A percentile compares a stretch with the other conserved stretches of the same genome.
phyloP scores from a whole-genome alignment of 2,113 vertebrate genomes.

The Eolophus roseicapilla region DNA sequence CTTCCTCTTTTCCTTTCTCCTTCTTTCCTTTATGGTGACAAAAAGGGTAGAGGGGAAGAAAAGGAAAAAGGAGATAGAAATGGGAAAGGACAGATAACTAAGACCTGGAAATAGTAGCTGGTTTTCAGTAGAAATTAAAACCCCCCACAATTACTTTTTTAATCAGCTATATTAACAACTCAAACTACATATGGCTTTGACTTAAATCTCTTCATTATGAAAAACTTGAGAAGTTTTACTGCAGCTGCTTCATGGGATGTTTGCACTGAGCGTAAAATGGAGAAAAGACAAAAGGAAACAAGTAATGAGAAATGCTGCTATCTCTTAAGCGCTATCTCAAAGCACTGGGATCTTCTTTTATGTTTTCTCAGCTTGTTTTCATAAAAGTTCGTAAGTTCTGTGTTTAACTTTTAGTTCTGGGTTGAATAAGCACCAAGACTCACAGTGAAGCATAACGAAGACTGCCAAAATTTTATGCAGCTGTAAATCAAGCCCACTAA shows the following conservation, averaged over 20 bases:
- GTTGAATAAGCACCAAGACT: not conserved
- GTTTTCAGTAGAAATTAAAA: not conserved
- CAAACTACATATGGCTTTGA: not conserved
- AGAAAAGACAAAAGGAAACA: not conserved
- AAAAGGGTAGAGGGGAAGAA: not conserved
- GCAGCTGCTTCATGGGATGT: not conserved
- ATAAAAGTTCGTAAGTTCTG: not conserved
- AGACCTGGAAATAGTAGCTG: not conserved
- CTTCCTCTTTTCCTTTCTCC: not conserved
- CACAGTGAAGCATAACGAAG: not conserved
- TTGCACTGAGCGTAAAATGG: not conserved
- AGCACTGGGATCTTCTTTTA: not conserved
- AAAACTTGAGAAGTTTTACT: not conserved
- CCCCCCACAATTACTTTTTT: not conserved
- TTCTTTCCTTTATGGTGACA: not conserved
- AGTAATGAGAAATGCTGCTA: not conserved
- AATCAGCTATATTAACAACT: not conserved
- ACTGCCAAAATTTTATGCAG: not conserved
- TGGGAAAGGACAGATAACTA: not conserved
- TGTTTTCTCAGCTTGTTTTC: not conserved
- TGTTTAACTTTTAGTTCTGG: not conserved
- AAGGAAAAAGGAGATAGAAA: not conserved
- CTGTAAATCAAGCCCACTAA: not conserved
- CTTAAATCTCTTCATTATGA: not conserved
- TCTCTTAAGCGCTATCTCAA: not conserved